These are phyloP conservation scores for Odobenus rosmarus DNA, from an alignment of 2,113 vertebrate species.

Conservation along the genomic window DNA sequence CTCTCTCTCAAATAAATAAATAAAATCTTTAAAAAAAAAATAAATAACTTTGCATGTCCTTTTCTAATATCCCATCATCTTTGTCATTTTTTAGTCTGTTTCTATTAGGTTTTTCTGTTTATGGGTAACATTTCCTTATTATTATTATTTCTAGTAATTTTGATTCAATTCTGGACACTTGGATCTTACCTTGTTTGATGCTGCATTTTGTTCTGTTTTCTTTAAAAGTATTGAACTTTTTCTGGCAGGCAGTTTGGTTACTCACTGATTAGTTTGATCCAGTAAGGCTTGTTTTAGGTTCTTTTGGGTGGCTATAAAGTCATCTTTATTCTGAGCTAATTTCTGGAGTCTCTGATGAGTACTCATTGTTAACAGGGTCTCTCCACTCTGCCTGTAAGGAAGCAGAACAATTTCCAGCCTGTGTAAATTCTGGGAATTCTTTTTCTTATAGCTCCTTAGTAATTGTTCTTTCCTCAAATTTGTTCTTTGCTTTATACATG, in stretches of 20 bases:
- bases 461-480: neutral
- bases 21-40: too few species aligned
- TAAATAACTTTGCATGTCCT: neutral
- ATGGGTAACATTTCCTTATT: neutral
- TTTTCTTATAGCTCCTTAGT: neutral
- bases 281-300: neutral
- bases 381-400: neutral
- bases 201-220: neutral
- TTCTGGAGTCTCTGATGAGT: neutral
- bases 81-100: neutral
- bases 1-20: too few species aligned
- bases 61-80: neutral
- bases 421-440: neutral
- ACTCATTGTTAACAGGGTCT: neutral
- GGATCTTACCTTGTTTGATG: neutral
- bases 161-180: neutral
- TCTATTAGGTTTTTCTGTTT: neutral
- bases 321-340: neutral
- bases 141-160: neutral
- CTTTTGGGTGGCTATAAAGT: neutral
- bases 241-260: neutral
- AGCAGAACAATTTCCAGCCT: neutral
- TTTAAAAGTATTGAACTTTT: neutral
- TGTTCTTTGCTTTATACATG: neutral
- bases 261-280: neutral